These are phyloP conservation scores for Luperina nickerlii DNA, from an alignment of 2,888 invertebrate genomes.

Conservation along the genomic window DNA sequence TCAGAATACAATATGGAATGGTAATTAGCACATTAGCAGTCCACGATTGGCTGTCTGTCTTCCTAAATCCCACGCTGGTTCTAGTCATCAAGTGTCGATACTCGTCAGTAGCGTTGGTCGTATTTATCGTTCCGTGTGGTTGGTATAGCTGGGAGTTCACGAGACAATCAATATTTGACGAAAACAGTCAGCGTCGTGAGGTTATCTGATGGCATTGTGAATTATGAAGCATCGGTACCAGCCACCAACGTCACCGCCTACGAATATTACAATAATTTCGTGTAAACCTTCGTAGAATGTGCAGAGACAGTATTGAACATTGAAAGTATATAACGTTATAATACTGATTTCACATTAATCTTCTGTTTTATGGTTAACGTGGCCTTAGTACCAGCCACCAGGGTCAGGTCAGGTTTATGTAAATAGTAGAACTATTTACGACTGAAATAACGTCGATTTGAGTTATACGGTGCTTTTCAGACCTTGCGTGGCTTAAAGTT, in stretches of 20 bases:
- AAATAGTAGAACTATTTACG: constrained; percentile 48
- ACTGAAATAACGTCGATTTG: constrained; percentile 44
- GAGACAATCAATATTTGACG: constrained; percentile 79
- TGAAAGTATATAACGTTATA: constrained; percentile 46
- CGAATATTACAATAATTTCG: constrained; percentile 75
- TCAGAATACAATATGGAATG: constrained; percentile 65
- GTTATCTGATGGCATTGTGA: constrained; percentile 83
- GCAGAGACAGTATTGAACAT: constrained; percentile 59
- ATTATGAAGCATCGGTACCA: constrained; percentile 81
- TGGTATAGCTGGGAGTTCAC: constrained; percentile 64
- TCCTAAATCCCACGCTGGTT: constrained; percentile 71
- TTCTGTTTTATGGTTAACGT: constrained; percentile 58
- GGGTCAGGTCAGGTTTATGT: constrained; percentile 52
- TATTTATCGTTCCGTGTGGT: constrained; percentile 64
- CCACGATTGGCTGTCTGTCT: constrained; percentile 65
- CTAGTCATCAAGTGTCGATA: constrained; percentile 57
- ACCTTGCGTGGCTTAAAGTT: constrained; percentile 7
- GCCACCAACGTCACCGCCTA: constrained; percentile 81
- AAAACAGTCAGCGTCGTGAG: constrained; percentile 75
- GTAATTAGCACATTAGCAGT: constrained; percentile 71
- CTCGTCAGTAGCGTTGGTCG: constrained; percentile 59
- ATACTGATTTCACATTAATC: constrained; percentile 43
- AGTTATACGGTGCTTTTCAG: constrained; percentile 15
- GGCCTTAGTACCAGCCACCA: constrained; percentile 53
- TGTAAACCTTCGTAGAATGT: constrained; percentile 66